Base-by-base conservation (phyloP, 2,797 vertebrate species). In the Sphaeramia orbicularis region DNA sequence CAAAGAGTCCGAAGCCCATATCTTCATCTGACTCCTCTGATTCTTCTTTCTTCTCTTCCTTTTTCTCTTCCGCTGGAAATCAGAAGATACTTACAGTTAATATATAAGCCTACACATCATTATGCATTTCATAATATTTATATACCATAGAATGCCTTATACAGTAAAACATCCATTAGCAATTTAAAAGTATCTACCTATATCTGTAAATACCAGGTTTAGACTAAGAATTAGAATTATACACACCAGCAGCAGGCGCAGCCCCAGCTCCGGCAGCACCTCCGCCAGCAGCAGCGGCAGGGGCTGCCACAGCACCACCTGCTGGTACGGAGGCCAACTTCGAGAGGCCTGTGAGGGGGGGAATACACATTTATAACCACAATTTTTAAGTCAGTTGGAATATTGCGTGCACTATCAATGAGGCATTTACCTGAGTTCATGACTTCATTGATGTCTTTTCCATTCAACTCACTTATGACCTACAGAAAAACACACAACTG, bases 1-100 rank as follows among this genome's bases (percentile, higher is more conserved):
- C 95, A 88, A 96, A 96, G 78, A 96, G 95, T 11, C 95, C 95
- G 36, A 95, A 96, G 73, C 95, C 95, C 95, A 96, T 96, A 55
- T 96, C 95, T 86, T 96, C 95, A 42, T 96, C 95, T 0, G 95
- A 96, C 87, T 95, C 95, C 63, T 96, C 95, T 2, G 95, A 96
- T 91, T 95, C 95, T 19, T 95, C 95, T 74, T 95, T 95, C 91
- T 95, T 95, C 90, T 94, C 94, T 83, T 96, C 95, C 80, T 95
- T 95, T 93, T 95, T 96, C 91, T 95, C 95, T 94, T 95, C 95
- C 89, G 50, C 94, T 95, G 78, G 2, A 86, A 86, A 51, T 27
- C 1, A 72, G 15, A 50, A 72, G 38, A 43, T 2, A 42, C 6
- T 27, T 27, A 70, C 8, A 43, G 7, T 79, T 32, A 76, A 36